Conservation (phyloP, 2,888 invertebrate genomes). For the Himalopsyche japonica region DNA sequence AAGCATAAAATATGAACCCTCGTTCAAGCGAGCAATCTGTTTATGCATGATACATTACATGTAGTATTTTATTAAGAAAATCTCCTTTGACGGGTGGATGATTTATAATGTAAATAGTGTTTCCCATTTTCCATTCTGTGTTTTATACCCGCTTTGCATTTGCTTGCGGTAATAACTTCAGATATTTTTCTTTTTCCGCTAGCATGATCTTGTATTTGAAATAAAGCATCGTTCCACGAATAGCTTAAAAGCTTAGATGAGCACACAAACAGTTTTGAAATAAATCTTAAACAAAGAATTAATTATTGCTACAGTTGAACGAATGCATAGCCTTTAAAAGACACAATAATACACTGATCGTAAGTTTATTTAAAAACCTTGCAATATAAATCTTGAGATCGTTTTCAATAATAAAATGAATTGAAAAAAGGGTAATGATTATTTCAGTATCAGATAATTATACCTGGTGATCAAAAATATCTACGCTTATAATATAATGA, state of each 20-base stretch:
- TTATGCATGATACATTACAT: slow-evolving; percentile 29
- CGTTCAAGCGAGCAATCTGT: slow-evolving; percentile 15
- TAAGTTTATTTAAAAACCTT: too few relatives aligned
- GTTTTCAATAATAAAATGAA: too few relatives aligned
- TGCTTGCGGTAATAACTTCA: slow-evolving; percentile 20
- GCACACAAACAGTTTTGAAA: not conserved
- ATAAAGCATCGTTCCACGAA: slow-evolving; percentile 10
- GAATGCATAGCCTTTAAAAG: too few relatives aligned
- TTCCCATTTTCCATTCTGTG: slow-evolving; percentile 14
- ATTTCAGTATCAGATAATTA: too few relatives aligned
- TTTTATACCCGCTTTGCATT: slow-evolving; percentile 13
- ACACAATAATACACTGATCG: too few relatives aligned
- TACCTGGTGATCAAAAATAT: too few relatives aligned
- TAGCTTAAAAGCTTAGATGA: not conserved
- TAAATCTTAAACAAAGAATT: too few relatives aligned
- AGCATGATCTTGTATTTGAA: slow-evolving; percentile 14
- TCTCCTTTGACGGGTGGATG: slow-evolving; percentile 35
- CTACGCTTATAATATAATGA: too few relatives aligned
- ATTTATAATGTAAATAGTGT: slow-evolving; percentile 38
- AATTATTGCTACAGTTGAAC: too few relatives aligned
- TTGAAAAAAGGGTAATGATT: too few relatives aligned
- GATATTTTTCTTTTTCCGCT: slow-evolving; percentile 18
- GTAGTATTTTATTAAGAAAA: slow-evolving; percentile 38
- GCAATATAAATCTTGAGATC: too few relatives aligned
- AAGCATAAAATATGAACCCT: slow-evolving; percentile 4